Percentiles rank a stretch among this genome's conserved stretches.
These are phyloP conservation scores for Hippocampus abdominalis DNA, from an alignment of 2,113 vertebrate species.

Conservation along the genomic window DNA sequence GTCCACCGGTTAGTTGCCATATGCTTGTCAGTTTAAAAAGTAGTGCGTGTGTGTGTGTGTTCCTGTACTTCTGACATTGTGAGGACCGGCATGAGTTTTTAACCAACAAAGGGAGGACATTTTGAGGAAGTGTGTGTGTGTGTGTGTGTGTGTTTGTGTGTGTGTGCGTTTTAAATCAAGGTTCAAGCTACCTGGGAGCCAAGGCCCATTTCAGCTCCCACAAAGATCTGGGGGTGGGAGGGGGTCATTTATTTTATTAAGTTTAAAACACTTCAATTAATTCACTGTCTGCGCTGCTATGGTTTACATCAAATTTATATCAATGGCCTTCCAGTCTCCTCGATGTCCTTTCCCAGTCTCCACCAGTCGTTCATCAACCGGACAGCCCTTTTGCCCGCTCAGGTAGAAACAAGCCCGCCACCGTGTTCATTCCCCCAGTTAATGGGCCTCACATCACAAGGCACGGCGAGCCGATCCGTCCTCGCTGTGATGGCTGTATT, in stretches of 20 bases:
- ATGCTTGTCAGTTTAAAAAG: too few relatives aligned
- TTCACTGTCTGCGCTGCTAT: neutral
- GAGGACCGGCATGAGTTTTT: too few relatives aligned
- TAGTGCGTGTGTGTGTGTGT: too few relatives aligned
- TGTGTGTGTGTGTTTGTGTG: neutral
- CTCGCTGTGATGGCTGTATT: constrained; percentile 54
- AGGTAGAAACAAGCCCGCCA: constrained; percentile 53
- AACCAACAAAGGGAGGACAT: too few relatives aligned
- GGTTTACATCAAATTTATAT: neutral
- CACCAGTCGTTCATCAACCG: constrained; percentile 63
- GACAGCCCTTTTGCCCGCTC: constrained; percentile 50
- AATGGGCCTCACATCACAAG: constrained; percentile 59
- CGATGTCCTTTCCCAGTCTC: constrained; percentile 28
- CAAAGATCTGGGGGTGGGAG: neutral
- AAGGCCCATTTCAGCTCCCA: neutral
- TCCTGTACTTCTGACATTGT: too few relatives aligned
- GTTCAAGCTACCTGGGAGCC: neutral
- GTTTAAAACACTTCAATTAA: neutral
- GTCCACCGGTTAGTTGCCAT: too few relatives aligned
- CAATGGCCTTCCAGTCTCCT: constrained; percentile 1
- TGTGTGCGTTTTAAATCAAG: neutral
- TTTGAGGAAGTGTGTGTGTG: too few relatives aligned
- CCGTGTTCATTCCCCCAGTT: constrained; percentile 57
- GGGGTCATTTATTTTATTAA: neutral
- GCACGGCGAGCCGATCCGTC: constrained; percentile 54